phyloP scores from a whole-genome alignment of 1,140 invertebrate genomes.

The Acromyrmex echinatior region DNA sequence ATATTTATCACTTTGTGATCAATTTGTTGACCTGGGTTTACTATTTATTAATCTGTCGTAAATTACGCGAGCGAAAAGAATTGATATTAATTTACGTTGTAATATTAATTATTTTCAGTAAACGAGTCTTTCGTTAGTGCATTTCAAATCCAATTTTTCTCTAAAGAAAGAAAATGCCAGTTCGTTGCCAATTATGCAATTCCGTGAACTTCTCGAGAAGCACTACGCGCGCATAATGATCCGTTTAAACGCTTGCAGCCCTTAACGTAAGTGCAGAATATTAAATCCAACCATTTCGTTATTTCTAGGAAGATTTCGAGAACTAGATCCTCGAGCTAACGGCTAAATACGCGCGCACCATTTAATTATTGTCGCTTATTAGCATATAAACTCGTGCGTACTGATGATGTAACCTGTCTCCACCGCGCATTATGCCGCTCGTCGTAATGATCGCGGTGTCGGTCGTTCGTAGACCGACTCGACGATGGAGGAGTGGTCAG shows the following conservation, averaged over 20 bases:
- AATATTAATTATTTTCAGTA: not conserved
- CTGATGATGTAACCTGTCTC: constrained; percentile 70
- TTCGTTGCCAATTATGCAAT: constrained; percentile 17
- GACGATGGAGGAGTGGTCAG: constrained; percentile 66
- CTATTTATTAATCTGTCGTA: too few species aligned
- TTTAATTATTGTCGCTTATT: constrained; percentile 81
- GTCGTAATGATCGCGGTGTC: constrained; percentile 61
- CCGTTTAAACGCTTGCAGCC: constrained; percentile 23
- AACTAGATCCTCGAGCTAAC: constrained; percentile 1
- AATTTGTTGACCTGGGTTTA: too few species aligned
- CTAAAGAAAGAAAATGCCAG: not conserved
- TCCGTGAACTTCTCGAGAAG: not conserved
- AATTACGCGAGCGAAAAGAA: too few species aligned
- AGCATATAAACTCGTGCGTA: constrained; percentile 78
- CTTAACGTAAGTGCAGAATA: constrained; percentile 24
- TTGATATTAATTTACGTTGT: too few species aligned
- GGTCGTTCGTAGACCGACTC: constrained; percentile 58
- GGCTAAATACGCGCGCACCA: constrained; percentile 68
- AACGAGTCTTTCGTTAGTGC: not conserved
- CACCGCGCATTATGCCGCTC: constrained; percentile 49
- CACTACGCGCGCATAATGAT: constrained; percentile 33
- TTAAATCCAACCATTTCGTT: constrained; percentile 50
- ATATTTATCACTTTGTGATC: too few species aligned
- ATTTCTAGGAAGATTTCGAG: constrained; percentile 60
- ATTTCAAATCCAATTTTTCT: not conserved